Conservation (phyloP, 2,888 invertebrate genomes). For the Antheraea assamensis region DNA sequence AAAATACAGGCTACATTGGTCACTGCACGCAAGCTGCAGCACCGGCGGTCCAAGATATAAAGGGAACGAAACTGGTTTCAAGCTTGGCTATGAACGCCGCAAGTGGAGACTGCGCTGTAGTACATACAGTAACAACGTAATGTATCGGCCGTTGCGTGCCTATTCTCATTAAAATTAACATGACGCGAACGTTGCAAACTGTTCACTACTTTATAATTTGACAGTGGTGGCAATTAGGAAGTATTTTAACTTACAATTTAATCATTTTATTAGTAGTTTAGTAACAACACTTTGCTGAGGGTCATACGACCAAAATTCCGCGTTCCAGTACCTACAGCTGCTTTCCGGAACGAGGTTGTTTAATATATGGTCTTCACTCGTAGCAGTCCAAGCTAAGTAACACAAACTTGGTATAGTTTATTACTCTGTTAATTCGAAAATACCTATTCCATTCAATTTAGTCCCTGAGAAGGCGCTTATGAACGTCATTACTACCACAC, state of each 20-base stretch:
- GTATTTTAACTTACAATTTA: background rate
- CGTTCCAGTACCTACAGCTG: background rate
- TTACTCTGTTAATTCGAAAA: no score
- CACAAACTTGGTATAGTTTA: no score
- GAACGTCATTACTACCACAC: no score
- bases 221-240: slow-evolving; percentile 1
- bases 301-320: background rate
- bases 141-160: slow-evolving; percentile 37
- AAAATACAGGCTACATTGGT: slow-evolving; percentile 35
- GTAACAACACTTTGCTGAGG: background rate
- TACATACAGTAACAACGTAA: slow-evolving; percentile 33
- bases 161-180: slow-evolving; percentile 10
- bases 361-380: background rate
- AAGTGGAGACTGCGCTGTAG: slow-evolving; percentile 56
- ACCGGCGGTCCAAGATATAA: slow-evolving; percentile 77
- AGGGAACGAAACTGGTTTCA: slow-evolving; percentile 76
- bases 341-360: background rate
- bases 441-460: no score
- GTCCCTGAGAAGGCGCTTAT: no score
- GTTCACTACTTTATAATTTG: background rate
- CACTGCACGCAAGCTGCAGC: slow-evolving; percentile 71
- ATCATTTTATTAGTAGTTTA: background rate
- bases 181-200: background rate
- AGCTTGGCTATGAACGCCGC: slow-evolving; percentile 61
- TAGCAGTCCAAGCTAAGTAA: background rate